phyloP scores from a whole-genome alignment of 2,888 invertebrate genomes.

The Leucoma salicis region DNA sequence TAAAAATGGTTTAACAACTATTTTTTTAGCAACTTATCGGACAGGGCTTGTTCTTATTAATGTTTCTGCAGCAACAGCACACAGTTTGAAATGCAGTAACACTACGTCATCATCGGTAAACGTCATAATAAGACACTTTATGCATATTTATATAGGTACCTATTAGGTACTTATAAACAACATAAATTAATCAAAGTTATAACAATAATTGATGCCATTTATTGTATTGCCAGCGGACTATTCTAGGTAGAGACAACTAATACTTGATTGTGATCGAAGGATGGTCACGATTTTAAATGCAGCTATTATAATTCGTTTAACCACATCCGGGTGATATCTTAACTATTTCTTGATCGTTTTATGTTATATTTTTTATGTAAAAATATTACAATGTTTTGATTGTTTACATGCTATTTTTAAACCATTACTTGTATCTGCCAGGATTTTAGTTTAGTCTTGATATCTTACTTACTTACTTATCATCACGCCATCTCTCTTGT shows the following conservation, averaged over 20 bases:
- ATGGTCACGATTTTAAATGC: conserved; percentile 26
- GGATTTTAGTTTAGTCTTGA: too few relatives aligned
- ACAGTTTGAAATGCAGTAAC: too few relatives aligned
- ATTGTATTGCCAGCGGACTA: conserved; percentile 1
- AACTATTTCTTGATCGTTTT: conserved; percentile 14
- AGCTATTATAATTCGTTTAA: conserved; percentile 13
- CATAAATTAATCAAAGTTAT: neutral
- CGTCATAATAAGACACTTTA: too few relatives aligned
- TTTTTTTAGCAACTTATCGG: too few relatives aligned
- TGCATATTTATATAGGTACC: too few relatives aligned
- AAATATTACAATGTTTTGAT: neutral
- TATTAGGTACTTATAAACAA: neutral
- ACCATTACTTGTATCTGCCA: too few relatives aligned
- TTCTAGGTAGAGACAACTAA: neutral
- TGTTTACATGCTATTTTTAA: neutral
- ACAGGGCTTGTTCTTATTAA: too few relatives aligned
- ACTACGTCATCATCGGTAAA: too few relatives aligned
- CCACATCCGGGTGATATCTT: conserved; percentile 33
- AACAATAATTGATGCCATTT: conserved; percentile 2
- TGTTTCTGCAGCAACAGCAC: too few relatives aligned
- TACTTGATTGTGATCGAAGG: neutral
- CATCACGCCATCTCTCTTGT: too few relatives aligned
- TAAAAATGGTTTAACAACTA: too few relatives aligned
- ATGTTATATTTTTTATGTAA: neutral
- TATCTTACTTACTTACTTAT: too few relatives aligned